These are phyloP conservation scores for Lordiphosa mommai DNA, from an alignment of 1,140 invertebrate species.

Conservation along the genomic window DNA sequence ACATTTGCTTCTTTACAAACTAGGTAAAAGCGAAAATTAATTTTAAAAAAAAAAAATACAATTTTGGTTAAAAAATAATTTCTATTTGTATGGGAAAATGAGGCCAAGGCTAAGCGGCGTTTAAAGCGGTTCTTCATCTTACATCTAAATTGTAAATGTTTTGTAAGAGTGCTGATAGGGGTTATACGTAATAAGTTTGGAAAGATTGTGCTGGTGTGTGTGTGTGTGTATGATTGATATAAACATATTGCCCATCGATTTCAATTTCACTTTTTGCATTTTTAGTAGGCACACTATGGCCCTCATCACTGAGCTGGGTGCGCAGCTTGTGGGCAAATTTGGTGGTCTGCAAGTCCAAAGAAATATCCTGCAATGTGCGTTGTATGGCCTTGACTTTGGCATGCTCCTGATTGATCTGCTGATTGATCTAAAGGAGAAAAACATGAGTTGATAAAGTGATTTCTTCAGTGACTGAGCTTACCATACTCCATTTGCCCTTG, in stretches of 20 bases:
- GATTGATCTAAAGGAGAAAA: conserved; percentile 86
- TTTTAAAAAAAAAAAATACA: conserved; percentile 32
- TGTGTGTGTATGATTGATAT: conserved; percentile 13
- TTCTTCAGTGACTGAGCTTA: conserved; percentile 75
- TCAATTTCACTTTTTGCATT: conserved; percentile 24
- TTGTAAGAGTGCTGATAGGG: conserved; percentile 22
- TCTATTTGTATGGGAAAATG: conserved; percentile 17
- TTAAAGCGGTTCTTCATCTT: conserved; percentile 40
- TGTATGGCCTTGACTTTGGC: conserved; percentile 93
- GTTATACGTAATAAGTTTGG: conserved; percentile 18
- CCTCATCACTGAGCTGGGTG: conserved; percentile 55
- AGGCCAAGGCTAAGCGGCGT: conserved; percentile 61
- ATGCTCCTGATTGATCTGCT: conserved; percentile 93
- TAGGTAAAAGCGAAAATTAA: conserved; percentile 49
- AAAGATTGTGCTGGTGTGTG: conserved; percentile 34
- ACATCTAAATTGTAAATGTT: conserved; percentile 14
- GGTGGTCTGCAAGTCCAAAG: conserved; percentile 70
- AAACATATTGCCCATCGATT: conserved; percentile 38
- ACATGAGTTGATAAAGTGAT: background rate
- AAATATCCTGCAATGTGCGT: conserved; percentile 82
- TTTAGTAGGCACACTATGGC: conserved; percentile 37
- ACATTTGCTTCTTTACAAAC: conserved; percentile 32
- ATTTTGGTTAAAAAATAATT: conserved; percentile 23
- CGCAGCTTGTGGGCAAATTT: conserved; percentile 65
- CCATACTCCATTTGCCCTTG: conserved; percentile 94